These are phyloP conservation scores for Betta splendens DNA, from an alignment of 2,797 vertebrate genomes.

Conservation along the genomic window DNA sequence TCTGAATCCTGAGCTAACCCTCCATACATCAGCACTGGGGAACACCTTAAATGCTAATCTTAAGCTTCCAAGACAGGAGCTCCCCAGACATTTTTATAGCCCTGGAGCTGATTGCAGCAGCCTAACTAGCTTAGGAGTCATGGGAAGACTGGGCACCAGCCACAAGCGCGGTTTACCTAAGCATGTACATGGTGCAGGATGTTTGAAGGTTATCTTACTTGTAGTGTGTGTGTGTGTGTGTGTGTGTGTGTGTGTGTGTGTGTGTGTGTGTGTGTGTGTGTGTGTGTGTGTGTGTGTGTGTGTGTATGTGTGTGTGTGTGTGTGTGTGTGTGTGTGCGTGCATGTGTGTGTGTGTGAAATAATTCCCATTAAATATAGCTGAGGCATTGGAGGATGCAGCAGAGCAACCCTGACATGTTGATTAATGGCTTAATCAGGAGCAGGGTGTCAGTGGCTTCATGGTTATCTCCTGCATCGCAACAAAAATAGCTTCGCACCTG, in stretches of 20 bases:
- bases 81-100: constrained; percentile 51
- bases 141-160: neutral
- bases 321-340: constrained; percentile 1
- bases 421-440: constrained; percentile 73
- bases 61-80: constrained; percentile 57
- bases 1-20: constrained; percentile 27
- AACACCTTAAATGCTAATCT: constrained; percentile 70
- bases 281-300: constrained; percentile 16
- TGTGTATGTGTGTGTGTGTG: constrained; percentile 12
- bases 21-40: constrained; percentile 36
- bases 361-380: constrained; percentile 41
- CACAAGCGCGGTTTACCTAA: constrained; percentile 6
- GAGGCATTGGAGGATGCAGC: constrained; percentile 42
- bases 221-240: neutral
- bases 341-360: constrained; percentile 23
- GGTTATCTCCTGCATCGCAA: constrained; percentile 46
- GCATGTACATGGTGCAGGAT: neutral
- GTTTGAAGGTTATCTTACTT: constrained; percentile 36
- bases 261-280: constrained; percentile 14
- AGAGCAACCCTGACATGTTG: constrained; percentile 65
- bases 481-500: constrained; percentile 59
- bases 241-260: constrained; percentile 18
- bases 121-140: constrained; percentile 43
- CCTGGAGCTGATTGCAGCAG: constrained; percentile 24
- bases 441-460: constrained; percentile 60